Evolutionary conservation across 2,797 vertebrate genomes (phyloP).

Genomic region (Microctenopoma stevenorrisi): DNA sequence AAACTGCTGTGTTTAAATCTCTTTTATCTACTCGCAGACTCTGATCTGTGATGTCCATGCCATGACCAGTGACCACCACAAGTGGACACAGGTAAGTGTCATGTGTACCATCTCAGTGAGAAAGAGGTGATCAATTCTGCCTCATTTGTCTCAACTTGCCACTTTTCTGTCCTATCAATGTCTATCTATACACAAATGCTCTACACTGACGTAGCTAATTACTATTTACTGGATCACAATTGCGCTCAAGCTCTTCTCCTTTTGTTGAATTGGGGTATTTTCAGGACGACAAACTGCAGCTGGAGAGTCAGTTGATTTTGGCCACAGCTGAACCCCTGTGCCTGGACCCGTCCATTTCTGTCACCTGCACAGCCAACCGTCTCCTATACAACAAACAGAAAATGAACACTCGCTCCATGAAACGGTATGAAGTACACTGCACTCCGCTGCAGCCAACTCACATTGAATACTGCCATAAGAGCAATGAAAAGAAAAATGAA

Average conservation of each 20-base stretch:
- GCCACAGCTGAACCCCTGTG: conserved; percentile 97
- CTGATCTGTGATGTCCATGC: conserved; percentile 97
- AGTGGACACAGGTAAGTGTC: conserved; percentile 94
- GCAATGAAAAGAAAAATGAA: not conserved
- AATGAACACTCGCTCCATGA: conserved; percentile 98
- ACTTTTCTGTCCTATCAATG: not conserved
- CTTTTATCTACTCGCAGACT: conserved; percentile 73
- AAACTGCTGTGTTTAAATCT: not conserved
- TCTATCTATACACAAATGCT: not conserved
- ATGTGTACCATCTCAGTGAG: not conserved
- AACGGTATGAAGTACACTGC: conserved; percentile 83
- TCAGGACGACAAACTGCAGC: conserved; percentile 96
- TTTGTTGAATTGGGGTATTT: conserved; percentile 35
- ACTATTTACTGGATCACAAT: not conserved
- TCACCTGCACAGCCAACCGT: conserved; percentile 95
- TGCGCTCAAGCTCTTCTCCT: not conserved
- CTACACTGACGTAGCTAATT: not conserved
- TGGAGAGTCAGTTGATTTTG: conserved; percentile 97
- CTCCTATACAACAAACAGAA: conserved; percentile 98
- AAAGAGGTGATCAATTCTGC: not conserved
- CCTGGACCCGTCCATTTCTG: conserved; percentile 96
- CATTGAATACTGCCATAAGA: not conserved
- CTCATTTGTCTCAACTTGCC: not conserved
- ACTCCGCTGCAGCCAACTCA: not conserved
- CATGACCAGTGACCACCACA: conserved; percentile 99